A percentile compares a stretch with the other conserved stretches of the same genome.
These are phyloP conservation scores for Silurus meridionalis DNA, from an alignment of 2,113 vertebrate genomes.

Conservation along the genomic window DNA sequence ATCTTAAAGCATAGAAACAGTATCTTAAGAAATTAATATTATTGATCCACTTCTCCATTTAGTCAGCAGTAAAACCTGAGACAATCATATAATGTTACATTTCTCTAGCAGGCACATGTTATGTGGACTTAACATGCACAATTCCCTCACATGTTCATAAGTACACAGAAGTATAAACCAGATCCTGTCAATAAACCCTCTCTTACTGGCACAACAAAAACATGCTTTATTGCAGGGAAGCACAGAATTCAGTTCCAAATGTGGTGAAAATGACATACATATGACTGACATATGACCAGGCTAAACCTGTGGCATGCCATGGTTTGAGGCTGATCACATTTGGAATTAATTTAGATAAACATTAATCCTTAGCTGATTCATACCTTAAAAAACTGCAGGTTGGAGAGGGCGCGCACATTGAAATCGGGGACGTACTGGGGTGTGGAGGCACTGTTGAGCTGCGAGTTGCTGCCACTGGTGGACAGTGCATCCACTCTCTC, in stretches of 20 bases:
- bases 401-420: constrained; percentile 85
- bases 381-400: constrained; percentile 94
- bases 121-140: background rate
- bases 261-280: background rate
- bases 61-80: background rate
- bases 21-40: background rate
- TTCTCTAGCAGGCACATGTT: background rate
- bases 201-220: background rate
- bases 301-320: background rate
- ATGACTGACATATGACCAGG: background rate
- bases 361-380: constrained; percentile 34
- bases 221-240: background rate
- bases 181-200: background rate
- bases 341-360: background rate
- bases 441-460: constrained; percentile 69
- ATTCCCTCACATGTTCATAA: background rate
- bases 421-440: constrained; percentile 88
- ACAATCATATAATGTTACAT: background rate
- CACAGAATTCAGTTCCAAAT: background rate
- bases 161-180: background rate
- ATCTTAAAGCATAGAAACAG: background rate
- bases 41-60: background rate
- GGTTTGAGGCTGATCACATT: background rate
- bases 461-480: constrained; percentile 76
- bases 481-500: constrained; percentile 79